Conservation (phyloP, 2,113 vertebrate genomes). For the Toxostoma redivivum region DNA sequence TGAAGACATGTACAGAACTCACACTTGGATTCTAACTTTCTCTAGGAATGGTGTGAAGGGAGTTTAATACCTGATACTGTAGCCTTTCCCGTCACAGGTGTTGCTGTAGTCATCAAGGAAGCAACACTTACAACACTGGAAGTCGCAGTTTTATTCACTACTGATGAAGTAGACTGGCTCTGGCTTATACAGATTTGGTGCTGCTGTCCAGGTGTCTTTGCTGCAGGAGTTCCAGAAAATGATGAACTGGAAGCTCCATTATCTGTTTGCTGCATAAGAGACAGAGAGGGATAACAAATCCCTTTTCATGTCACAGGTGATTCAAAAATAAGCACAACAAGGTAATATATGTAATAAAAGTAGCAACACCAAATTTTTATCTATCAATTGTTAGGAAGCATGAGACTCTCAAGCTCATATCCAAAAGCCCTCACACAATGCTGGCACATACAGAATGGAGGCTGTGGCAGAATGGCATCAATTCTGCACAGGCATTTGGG, state of each 20-base stretch:
- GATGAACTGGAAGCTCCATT: constrained; percentile 48
- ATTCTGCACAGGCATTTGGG: neutral
- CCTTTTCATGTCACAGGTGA: neutral
- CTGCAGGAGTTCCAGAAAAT: constrained; percentile 37
- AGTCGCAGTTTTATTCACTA: constrained; percentile 56
- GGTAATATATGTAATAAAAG: neutral
- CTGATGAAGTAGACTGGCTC: constrained; percentile 46
- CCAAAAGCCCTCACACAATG: neutral
- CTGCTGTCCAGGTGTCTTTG: constrained; percentile 69
- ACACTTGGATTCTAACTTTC: neutral
- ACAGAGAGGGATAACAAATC: neutral
- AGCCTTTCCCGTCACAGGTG: constrained; percentile 79
- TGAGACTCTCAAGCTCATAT: neutral
- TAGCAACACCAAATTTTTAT: neutral
- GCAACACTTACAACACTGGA: constrained; percentile 72
- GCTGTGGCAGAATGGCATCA: neutral
- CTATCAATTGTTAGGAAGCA: neutral
- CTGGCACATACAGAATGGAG: neutral
- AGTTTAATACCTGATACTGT: constrained; percentile 82
- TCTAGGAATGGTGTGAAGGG: neutral
- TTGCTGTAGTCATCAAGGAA: constrained; percentile 76
- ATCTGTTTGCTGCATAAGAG: constrained; percentile 52
- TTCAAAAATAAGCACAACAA: neutral
- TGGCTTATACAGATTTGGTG: constrained; percentile 63
- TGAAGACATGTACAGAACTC: neutral